Evolutionary conservation across 2,888 invertebrate species (phyloP), one percentile per base, ranked within the genome.

Genomic region (Tuta absoluta): DNA sequence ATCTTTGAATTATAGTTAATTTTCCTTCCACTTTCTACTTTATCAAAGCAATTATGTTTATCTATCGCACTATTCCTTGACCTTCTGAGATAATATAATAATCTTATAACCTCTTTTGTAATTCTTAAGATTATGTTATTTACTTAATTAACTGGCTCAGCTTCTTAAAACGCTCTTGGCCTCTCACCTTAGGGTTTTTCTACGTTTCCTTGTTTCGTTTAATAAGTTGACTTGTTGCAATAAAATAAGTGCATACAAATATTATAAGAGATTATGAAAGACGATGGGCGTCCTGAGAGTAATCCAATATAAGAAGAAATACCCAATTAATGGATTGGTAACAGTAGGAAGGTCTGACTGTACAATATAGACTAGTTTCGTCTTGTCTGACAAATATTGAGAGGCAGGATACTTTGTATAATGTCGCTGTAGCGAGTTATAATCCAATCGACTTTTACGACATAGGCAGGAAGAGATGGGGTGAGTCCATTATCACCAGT

Each of bases 1-100:
- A 28, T 10, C 8, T 33, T 45, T n/a, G n/a, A 1, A n/a, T 45
- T 4, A 17, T n/a, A 45, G 45, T 45, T 17, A 17, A 45, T 45
- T 45, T 45, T 45, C n/a, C 45, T 45, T 45, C 45, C 45, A 45
- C 45, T n/a, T 45, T 45, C 45, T 17, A 45, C n/a, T n/a, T 17
- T 45, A n/a, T 45, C 45, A n/a, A 45, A 4, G 17, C 17, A 45
- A 45, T 45, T 7, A 45, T 17, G n/a, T n/a, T 45, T 45, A 45
- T 45, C 45, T 45, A 45, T 45, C 45, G 17, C 45, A 45, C 45
- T 45, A 45, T 45, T 17, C 45, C 17, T 45, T 45, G 17, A 45
- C 45, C 45, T 45, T 45, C 45, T n/a, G 17, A n/a, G 45, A 45
- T 45, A n/a, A 45, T 45, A 8, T n/a, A n/a, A 45, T 45, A 45